Conservation (phyloP, 1,140 invertebrate species). For the Diorhabda sublineata region DNA sequence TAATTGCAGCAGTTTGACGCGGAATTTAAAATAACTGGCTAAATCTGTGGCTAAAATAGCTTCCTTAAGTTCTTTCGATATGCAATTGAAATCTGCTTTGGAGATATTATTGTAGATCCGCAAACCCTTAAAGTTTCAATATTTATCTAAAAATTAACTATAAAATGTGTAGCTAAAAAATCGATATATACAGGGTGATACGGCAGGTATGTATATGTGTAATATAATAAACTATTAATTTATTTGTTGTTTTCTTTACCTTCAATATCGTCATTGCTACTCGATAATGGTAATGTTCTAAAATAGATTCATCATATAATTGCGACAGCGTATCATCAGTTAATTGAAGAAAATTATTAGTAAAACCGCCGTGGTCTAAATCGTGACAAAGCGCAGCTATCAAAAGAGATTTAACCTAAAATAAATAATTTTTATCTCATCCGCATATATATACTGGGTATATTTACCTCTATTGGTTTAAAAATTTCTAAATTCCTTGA, state of each 20-base stretch:
- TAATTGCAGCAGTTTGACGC: constrained; percentile 49
- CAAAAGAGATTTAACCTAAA: constrained; percentile 51
- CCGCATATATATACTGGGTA: not conserved
- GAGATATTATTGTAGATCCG: constrained; percentile 28
- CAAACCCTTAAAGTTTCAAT: constrained; percentile 21
- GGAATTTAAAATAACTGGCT: constrained; percentile 51
- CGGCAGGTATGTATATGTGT: too few relatives aligned
- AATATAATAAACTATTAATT: not conserved
- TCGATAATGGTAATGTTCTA: constrained; percentile 56
- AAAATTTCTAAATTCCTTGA: constrained; percentile 49
- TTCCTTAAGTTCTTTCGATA: constrained; percentile 50
- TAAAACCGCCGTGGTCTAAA: constrained; percentile 55
- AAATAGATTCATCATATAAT: constrained; percentile 52
- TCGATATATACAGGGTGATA: too few relatives aligned
- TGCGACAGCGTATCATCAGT: constrained; percentile 49
- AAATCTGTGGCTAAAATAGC: constrained; percentile 56
- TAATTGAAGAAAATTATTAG: constrained; percentile 55
- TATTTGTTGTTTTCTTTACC: constrained; percentile 37
- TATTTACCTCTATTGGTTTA: constrained; percentile 46
- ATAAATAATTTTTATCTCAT: constrained; percentile 3
- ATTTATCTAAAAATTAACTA: not conserved
- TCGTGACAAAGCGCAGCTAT: constrained; percentile 56
- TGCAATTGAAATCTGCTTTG: constrained; percentile 19
- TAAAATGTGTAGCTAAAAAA: not conserved
- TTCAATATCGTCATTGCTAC: constrained; percentile 52